These are phyloP conservation scores for Setipinna tenuifilis DNA, from an alignment of 2,797 vertebrate genomes.

Conservation along the genomic window DNA sequence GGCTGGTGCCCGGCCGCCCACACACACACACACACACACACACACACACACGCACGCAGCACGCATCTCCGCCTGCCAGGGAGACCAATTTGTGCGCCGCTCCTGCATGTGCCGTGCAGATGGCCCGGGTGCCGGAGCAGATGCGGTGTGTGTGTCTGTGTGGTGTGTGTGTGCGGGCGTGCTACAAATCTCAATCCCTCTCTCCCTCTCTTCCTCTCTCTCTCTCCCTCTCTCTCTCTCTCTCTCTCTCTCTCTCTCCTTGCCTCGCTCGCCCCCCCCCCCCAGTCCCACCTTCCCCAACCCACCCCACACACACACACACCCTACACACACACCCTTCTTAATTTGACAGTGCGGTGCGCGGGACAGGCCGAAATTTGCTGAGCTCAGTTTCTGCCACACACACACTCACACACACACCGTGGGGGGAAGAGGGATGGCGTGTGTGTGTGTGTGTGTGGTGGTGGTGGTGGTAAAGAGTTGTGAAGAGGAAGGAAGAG, in stretches of 20 bases:
- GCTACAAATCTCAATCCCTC: neutral
- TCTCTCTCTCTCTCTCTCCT: no score
- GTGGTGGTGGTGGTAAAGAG: neutral
- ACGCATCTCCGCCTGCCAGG: conserved; percentile 30
- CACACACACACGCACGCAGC: no score
- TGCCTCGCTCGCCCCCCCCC: no score
- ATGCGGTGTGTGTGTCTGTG: conserved; percentile 37
- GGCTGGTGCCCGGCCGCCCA: neutral
- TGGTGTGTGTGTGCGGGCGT: no score
- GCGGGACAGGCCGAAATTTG: neutral
- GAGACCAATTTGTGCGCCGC: conserved; percentile 31
- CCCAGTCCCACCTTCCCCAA: no score
- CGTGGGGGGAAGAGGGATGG: no score
- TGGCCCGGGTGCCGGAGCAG: conserved; percentile 39
- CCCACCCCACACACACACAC: no score
- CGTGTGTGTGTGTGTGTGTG: neutral
- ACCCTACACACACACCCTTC: no score
- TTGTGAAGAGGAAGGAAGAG: neutral
- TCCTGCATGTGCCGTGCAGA: conserved; percentile 49
- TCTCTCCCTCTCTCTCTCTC: no score
- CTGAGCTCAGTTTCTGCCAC: conserved; percentile 4
- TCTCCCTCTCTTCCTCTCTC: no score
- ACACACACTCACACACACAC: neutral
- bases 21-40: no score
- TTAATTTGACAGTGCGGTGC: neutral